A percentile compares a stretch with the other conserved stretches of the same genome.
Conservation (phyloP, 2,113 vertebrate species). For the Eublepharis macularius region DNA sequence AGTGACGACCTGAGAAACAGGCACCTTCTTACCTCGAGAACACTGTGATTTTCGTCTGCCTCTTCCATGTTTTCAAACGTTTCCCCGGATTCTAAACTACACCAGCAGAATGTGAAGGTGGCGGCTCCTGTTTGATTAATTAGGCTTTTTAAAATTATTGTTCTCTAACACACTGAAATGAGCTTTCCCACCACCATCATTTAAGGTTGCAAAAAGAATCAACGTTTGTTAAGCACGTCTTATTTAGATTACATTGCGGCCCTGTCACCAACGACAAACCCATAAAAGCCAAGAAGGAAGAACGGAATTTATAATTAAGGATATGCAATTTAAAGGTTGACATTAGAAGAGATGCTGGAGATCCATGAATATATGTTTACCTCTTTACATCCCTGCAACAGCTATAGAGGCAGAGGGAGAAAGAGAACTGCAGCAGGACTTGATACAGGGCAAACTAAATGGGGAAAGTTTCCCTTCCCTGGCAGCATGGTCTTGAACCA, state of each 20-base stretch:
- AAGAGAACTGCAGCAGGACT: too few species aligned
- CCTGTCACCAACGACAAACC: not conserved
- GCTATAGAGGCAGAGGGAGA: too few species aligned
- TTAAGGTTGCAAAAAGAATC: not conserved
- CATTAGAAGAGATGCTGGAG: too few species aligned
- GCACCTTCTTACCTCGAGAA: constrained; percentile 23
- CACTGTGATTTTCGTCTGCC: not conserved
- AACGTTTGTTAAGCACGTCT: not conserved
- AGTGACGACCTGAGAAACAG: not conserved
- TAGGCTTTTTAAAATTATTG: constrained; percentile 19
- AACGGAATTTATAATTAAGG: not conserved
- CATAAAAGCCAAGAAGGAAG: not conserved
- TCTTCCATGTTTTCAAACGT: constrained; percentile 24
- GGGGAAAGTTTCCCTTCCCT: too few species aligned
- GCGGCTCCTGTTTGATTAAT: constrained; percentile 41
- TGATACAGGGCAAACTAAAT: too few species aligned
- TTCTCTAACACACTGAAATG: not conserved
- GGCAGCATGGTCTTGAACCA: too few species aligned
- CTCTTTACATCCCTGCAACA: too few species aligned
- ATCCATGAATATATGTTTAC: too few species aligned
- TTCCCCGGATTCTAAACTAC: constrained; percentile 27
- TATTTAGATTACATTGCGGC: not conserved
- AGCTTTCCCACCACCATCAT: not conserved
- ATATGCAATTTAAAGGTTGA: too few species aligned
- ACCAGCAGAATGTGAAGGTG: constrained; percentile 25